Evolutionary conservation across 1,140 invertebrate genomes (phyloP).

Genomic region (Gonatopus flavifemur): DNA sequence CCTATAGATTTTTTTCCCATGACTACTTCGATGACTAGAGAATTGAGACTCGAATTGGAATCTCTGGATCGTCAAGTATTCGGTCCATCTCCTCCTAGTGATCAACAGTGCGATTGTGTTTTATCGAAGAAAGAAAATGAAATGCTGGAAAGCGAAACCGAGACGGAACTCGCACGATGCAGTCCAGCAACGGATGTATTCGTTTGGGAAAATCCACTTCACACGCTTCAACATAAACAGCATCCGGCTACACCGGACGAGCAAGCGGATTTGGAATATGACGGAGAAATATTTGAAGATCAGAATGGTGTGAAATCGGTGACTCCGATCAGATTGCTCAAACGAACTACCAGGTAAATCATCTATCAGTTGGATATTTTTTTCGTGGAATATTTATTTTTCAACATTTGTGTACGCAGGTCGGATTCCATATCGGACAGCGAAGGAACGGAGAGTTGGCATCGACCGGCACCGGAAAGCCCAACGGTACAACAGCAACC

Average conservation of each 20-base stretch:
- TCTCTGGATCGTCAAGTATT: conserved; percentile 73
- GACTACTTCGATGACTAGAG: conserved; percentile 81
- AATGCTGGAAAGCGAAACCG: conserved; percentile 47
- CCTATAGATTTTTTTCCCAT: conserved; percentile 80
- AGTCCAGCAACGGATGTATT: conserved; percentile 66
- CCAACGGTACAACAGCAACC: conserved; percentile 20
- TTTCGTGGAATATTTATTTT: not conserved
- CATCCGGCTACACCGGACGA: conserved; percentile 67
- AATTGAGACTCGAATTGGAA: conserved; percentile 77
- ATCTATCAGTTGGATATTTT: not conserved
- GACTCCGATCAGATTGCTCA: conserved; percentile 62
- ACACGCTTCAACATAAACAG: conserved; percentile 47
- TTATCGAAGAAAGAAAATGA: conserved; percentile 48
- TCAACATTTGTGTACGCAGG: too few relatives aligned
- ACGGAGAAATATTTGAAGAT: conserved; percentile 66
- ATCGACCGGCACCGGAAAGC: conserved; percentile 38
- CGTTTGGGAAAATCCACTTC: conserved; percentile 76
- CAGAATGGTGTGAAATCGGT: conserved; percentile 66
- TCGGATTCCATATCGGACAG: conserved; percentile 52
- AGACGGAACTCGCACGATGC: conserved; percentile 50
- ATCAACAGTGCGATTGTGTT: conserved; percentile 45
- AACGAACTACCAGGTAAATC: conserved; percentile 42
- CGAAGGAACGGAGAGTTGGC: conserved; percentile 51
- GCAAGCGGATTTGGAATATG: conserved; percentile 69
- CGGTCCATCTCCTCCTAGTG: conserved; percentile 45